These are phyloP conservation scores for Octomys mimax DNA, from an alignment of 2,797 vertebrate genomes.

Conservation along the genomic window DNA sequence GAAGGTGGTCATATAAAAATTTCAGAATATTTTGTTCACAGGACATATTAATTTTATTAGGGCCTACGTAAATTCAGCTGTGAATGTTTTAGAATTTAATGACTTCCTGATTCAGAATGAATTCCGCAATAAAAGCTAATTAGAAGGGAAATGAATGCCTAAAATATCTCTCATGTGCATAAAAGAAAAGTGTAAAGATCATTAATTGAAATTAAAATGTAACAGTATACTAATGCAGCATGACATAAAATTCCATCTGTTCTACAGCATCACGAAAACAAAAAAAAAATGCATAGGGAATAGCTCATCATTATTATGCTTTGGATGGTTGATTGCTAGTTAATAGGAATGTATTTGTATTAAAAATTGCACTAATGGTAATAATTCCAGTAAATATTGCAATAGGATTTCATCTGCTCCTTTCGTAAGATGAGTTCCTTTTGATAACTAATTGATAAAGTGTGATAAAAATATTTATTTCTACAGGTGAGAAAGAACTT, in stretches of 20 bases:
- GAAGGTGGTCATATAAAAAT: constrained; percentile 62
- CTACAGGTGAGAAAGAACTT: background rate
- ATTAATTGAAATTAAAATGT: constrained; percentile 93
- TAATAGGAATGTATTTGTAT: constrained; percentile 18
- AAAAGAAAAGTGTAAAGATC: constrained; percentile 89
- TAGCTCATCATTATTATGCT: constrained; percentile 73
- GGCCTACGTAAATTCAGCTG: constrained; percentile 88
- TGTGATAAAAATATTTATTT: background rate
- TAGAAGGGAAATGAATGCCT: constrained; percentile 90
- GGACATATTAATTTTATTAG: constrained; percentile 88
- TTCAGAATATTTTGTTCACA: constrained; percentile 68
- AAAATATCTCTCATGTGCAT: constrained; percentile 88
- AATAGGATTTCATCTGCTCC: background rate
- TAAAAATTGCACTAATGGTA: background rate
- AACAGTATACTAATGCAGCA: constrained; percentile 89
- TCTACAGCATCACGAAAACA: constrained; percentile 86
- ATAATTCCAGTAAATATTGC: background rate
- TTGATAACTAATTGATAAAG: background rate
- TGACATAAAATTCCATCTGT: constrained; percentile 91
- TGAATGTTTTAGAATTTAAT: constrained; percentile 89
- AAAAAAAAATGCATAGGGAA: constrained; percentile 83
- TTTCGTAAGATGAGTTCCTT: background rate
- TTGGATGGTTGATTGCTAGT: constrained; percentile 39
- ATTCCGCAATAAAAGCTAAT: constrained; percentile 90
- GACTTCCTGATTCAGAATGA: constrained; percentile 90